Conservation (phyloP, 2,797 vertebrate genomes). For the Leuciscus waleckii region DNA sequence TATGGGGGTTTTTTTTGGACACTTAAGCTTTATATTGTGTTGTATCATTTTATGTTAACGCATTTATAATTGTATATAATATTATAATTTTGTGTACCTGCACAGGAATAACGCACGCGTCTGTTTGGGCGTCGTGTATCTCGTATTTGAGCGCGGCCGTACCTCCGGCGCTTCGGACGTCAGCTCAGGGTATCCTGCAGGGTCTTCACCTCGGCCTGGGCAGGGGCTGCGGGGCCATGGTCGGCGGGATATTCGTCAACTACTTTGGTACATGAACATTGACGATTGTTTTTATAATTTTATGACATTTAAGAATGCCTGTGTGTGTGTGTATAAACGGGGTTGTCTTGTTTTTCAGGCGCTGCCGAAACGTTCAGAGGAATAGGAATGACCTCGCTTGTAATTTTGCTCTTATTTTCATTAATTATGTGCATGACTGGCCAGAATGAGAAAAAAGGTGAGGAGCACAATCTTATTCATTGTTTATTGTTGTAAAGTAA, state of each 20-base stretch:
- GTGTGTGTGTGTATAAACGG: background rate
- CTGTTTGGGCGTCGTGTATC: conserved; percentile 96
- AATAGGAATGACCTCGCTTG: conserved; percentile 93
- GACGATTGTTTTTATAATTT: background rate
- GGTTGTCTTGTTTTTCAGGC: conserved; percentile 74
- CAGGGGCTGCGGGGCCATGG: conserved; percentile 94
- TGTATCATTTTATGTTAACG: background rate
- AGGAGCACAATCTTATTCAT: background rate
- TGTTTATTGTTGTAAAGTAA: background rate
- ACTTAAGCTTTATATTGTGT: background rate
- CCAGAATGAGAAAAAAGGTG: conserved; percentile 84
- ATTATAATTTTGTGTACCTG: background rate
- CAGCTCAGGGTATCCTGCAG: conserved; percentile 96
- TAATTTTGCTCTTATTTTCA: conserved; percentile 92
- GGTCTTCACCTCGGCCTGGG: conserved; percentile 94
- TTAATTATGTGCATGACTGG: conserved; percentile 88
- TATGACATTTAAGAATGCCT: background rate
- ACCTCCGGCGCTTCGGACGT: conserved; percentile 89
- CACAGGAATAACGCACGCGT: conserved; percentile 91
- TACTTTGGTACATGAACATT: conserved; percentile 84
- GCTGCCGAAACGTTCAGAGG: conserved; percentile 92
- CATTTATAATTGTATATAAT: too few relatives aligned
- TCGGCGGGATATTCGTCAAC: conserved; percentile 92
- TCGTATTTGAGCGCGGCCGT: conserved; percentile 94
- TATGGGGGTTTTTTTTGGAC: background rate